Conservation (phyloP, 2,797 vertebrate species). For the Neosilurus mollespiculum region DNA sequence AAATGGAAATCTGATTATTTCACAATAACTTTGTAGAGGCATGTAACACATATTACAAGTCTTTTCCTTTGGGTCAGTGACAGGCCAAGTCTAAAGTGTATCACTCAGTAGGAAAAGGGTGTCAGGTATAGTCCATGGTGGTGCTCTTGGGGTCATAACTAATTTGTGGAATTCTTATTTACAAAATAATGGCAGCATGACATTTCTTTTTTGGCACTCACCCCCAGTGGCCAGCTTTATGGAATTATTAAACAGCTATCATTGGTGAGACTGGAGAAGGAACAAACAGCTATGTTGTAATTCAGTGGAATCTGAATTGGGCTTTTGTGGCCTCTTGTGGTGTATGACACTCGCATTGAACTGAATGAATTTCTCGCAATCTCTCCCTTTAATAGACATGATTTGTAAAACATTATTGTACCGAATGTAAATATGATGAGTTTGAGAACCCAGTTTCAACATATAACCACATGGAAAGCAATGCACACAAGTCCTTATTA, state of each 20-base stretch:
- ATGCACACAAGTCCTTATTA: background rate
- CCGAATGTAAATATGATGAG: background rate
- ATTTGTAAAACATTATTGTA: background rate
- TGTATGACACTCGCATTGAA: background rate
- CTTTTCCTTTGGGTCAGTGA: background rate
- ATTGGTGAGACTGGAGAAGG: conserved; percentile 35
- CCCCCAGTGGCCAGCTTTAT: conserved; percentile 33
- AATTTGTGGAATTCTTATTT: conserved; percentile 54
- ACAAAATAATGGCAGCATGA: background rate
- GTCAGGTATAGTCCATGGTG: conserved; percentile 46
- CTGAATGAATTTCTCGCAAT: background rate
- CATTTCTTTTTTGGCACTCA: background rate
- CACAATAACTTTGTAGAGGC: background rate
- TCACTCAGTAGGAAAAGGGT: conserved; percentile 14
- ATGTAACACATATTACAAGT: background rate
- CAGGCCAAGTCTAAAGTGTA: background rate
- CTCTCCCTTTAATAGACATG: background rate
- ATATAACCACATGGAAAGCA: background rate
- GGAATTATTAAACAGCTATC: conserved; percentile 51
- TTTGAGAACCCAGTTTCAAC: background rate
- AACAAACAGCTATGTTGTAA: conserved; percentile 41
- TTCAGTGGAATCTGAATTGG: conserved; percentile 40
- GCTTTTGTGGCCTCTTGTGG: conserved; percentile 27
- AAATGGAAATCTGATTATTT: conserved; percentile 35
- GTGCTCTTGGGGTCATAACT: conserved; percentile 50